These are phyloP conservation scores for Microcebus lehilahytsara DNA, from an alignment of 2,113 vertebrate species.

Conservation along the genomic window DNA sequence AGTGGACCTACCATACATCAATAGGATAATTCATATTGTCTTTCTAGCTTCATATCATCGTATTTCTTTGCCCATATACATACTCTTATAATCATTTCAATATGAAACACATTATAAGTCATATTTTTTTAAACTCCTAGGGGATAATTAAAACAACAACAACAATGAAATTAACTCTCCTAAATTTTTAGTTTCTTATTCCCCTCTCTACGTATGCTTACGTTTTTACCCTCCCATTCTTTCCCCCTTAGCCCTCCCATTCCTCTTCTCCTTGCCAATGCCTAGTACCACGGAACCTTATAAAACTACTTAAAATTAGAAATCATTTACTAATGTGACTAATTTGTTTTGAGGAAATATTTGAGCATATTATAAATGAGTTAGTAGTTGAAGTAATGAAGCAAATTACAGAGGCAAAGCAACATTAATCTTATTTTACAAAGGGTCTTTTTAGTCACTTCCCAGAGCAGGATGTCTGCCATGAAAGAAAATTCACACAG, in stretches of 20 bases:
- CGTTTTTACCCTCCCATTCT: not conserved
- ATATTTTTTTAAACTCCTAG: not conserved
- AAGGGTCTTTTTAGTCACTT: conserved; percentile 24
- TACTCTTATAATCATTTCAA: not conserved
- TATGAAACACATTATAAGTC: not conserved
- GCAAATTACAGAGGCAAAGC: conserved; percentile 55
- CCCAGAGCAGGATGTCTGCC: not conserved
- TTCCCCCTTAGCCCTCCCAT: not conserved
- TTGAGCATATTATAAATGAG: conserved; percentile 56
- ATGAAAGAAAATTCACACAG: not conserved
- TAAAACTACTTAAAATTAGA: conserved; percentile 9
- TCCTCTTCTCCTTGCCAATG: not conserved
- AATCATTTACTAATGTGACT: conserved; percentile 38
- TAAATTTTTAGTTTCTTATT: not conserved
- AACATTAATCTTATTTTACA: conserved; percentile 46
- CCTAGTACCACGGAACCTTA: not conserved
- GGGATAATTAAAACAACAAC: not conserved
- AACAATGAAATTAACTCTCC: not conserved
- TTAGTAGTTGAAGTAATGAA: conserved; percentile 54
- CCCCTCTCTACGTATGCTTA: not conserved
- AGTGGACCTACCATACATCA: not conserved
- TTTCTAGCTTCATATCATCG: not conserved
- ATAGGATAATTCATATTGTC: not conserved
- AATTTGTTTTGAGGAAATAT: conserved; percentile 60
- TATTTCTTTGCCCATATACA: not conserved